Conservation (phyloP, 1,140 invertebrate genomes). For the Bombus huntii region DNA sequence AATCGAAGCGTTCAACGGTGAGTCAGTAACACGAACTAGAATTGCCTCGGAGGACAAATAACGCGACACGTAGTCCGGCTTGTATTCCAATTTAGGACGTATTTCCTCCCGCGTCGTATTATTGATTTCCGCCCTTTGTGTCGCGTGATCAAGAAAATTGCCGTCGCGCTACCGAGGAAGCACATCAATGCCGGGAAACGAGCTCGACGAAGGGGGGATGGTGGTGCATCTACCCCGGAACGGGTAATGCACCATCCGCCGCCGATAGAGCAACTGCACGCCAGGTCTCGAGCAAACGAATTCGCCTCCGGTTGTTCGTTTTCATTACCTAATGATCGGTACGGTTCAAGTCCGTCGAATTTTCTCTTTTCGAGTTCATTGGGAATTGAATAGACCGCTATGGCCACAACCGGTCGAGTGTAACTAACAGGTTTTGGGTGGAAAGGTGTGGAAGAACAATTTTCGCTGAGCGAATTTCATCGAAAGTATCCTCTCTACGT, state of each 20-base stretch:
- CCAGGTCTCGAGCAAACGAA: background rate
- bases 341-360: background rate
- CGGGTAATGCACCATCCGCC: slow-evolving; percentile 58
- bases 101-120: slow-evolving; percentile 48
- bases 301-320: slow-evolving; percentile 17
- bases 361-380: slow-evolving; percentile 20
- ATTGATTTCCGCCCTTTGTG: slow-evolving; percentile 72
- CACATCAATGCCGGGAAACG: slow-evolving; percentile 57
- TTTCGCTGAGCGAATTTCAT: background rate
- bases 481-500: background rate
- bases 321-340: slow-evolving; percentile 48
- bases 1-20: background rate
- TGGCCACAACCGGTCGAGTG: background rate
- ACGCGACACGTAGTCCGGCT: background rate
- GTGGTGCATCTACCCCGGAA: slow-evolving; percentile 45
- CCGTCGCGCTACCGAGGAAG: slow-evolving; percentile 57
- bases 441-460: background rate
- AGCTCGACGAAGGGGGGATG: slow-evolving; percentile 21
- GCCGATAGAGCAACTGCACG: slow-evolving; percentile 53
- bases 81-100: slow-evolving; percentile 29
- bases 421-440: background rate
- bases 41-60: background rate
- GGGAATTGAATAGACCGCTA: background rate
- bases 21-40: background rate
- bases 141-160: slow-evolving; percentile 75